A percentile compares a stretch with the other conserved stretches of the same genome.
Evolutionary conservation across 2,113 vertebrate genomes (phyloP).

Genomic region (Monopterus albus): DNA sequence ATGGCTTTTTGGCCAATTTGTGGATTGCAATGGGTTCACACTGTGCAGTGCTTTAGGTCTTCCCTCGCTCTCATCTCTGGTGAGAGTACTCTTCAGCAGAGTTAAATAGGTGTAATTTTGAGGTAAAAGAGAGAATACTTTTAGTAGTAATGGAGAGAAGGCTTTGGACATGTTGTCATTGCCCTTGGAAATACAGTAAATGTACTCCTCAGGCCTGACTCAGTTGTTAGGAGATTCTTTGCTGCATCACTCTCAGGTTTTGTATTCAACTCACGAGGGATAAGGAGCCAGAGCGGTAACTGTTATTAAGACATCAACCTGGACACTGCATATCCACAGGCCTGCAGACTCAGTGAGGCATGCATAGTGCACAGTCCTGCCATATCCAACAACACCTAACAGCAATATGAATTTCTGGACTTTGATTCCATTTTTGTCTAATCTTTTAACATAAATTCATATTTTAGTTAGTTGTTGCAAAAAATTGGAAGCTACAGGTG

Average conservation of each 20-base stretch:
- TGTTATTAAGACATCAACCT: slow-evolving; percentile 42
- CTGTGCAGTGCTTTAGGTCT: slow-evolving; percentile 54
- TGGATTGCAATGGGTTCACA: slow-evolving; percentile 61
- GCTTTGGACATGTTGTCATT: slow-evolving; percentile 51
- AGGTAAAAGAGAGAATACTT: slow-evolving; percentile 61
- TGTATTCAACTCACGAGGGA: slow-evolving; percentile 30
- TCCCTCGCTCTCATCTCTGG: slow-evolving; percentile 51
- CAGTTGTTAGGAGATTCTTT: slow-evolving; percentile 6
- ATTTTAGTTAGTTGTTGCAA: not conserved
- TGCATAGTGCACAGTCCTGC: not conserved
- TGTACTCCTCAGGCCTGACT: slow-evolving; percentile 21
- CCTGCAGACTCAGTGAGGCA: slow-evolving; percentile 15
- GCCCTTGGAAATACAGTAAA: slow-evolving; percentile 60
- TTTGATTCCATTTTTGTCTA: not conserved
- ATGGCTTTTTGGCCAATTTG: slow-evolving; percentile 74
- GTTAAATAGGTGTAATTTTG: slow-evolving; percentile 76
- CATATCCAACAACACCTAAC: not conserved
- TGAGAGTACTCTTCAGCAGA: slow-evolving; percentile 64
- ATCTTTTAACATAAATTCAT: not conserved
- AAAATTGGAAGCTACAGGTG: not conserved
- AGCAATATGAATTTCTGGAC: too few species aligned
- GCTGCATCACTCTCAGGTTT: slow-evolving; percentile 27
- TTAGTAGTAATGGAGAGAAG: slow-evolving; percentile 58
- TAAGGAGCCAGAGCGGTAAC: not conserved
- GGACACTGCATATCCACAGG: slow-evolving; percentile 13